Evolutionary conservation across 2,888 invertebrate genomes (phyloP).

Genomic region (Helobdella robusta): DNA sequence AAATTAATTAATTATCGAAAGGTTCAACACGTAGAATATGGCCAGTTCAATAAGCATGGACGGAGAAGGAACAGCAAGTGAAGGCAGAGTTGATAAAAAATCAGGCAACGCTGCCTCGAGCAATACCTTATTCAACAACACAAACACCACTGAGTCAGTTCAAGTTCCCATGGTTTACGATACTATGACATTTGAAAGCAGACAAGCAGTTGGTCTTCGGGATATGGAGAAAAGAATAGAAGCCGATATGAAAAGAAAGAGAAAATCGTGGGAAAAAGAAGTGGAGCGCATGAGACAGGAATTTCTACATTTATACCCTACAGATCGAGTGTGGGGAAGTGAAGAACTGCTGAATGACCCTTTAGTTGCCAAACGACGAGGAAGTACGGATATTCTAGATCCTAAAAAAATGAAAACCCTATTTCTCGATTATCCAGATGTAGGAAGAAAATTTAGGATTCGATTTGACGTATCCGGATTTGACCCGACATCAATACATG

Average conservation of each 20-base stretch:
- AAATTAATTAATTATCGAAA: too few species aligned
- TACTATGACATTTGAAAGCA: constrained; percentile 32
- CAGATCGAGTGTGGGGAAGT: constrained; percentile 33
- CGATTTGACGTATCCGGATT: constrained; percentile 33
- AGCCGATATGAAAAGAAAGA: constrained; percentile 32
- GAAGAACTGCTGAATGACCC: constrained; percentile 34
- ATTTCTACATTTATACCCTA: constrained; percentile 32
- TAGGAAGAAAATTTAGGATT: constrained; percentile 33
- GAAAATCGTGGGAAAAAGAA: constrained; percentile 34
- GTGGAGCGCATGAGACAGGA: constrained; percentile 36
- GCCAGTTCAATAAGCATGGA: constrained; percentile 8
- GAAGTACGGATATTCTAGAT: constrained; percentile 35
- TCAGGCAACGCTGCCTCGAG: not conserved
- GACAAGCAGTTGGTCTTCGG: constrained; percentile 30
- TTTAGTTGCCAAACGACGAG: constrained; percentile 32
- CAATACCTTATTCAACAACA: not conserved
- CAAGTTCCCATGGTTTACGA: constrained; percentile 32
- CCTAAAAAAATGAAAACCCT: constrained; percentile 35
- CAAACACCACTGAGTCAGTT: constrained; percentile 5
- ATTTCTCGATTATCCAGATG: constrained; percentile 35
- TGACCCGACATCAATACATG: constrained; percentile 29
- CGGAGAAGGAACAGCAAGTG: not conserved
- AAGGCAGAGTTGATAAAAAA: too few species aligned
- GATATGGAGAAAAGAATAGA: constrained; percentile 35
- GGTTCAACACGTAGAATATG: too few species aligned